These are phyloP conservation scores for Botia almorhae DNA, from an alignment of 2,797 vertebrate genomes.

Conservation along the genomic window DNA sequence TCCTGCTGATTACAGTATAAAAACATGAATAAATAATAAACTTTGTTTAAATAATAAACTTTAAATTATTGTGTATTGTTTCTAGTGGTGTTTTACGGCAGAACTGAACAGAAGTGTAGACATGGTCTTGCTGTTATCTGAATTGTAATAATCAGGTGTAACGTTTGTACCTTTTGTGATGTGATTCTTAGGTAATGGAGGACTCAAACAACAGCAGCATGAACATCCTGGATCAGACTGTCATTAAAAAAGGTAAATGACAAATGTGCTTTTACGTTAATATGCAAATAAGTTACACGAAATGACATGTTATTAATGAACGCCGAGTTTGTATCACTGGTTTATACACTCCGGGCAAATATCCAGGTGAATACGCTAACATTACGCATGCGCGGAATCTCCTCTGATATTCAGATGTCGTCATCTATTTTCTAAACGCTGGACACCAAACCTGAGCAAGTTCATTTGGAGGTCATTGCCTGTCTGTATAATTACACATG, in stretches of 20 bases:
- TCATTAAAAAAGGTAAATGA: constrained; percentile 97
- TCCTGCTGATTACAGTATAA: background rate
- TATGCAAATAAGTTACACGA: background rate
- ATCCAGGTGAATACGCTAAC: constrained; percentile 33
- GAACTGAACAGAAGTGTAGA: background rate
- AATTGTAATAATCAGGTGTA: background rate
- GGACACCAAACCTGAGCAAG: background rate
- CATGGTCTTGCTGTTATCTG: no score
- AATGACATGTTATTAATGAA: no score
- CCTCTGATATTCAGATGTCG: constrained; percentile 41
- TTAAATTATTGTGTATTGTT: no score
- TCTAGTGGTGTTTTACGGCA: no score
- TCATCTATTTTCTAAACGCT: constrained; percentile 15
- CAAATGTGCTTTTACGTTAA: background rate
- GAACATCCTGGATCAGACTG: constrained; percentile 97
- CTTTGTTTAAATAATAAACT: background rate
- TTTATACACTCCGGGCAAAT: background rate
- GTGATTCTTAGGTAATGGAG: constrained; percentile 87
- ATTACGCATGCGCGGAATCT: constrained; percentile 42
- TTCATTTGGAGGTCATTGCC: background rate
- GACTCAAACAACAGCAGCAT: constrained; percentile 93
- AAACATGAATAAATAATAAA: background rate
- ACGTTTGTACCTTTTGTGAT: background rate
- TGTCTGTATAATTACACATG: background rate
- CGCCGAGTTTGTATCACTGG: background rate